Evolutionary conservation across 1,140 invertebrate genomes (phyloP).

Genomic region (Camponotus pennsylvanicus): DNA sequence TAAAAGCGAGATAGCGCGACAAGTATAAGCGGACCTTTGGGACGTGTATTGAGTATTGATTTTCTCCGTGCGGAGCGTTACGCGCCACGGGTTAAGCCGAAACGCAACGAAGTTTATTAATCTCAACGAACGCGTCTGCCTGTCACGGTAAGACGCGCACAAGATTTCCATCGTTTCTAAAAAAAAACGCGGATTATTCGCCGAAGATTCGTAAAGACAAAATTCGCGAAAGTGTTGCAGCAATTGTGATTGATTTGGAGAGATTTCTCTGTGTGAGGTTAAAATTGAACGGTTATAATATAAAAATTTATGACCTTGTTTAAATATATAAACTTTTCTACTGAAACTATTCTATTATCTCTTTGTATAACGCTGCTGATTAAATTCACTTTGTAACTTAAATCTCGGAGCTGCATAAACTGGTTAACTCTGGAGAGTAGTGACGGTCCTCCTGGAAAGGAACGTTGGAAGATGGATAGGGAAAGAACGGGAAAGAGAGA

Average conservation of each 20-base stretch:
- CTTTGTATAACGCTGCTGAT: neutral
- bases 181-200: slow-evolving; percentile 1
- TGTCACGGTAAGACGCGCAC: slow-evolving; percentile 40
- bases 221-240: neutral
- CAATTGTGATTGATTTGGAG: neutral
- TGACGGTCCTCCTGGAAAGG: slow-evolving; percentile 10
- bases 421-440: slow-evolving; percentile 63
- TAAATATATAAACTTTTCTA: neutral
- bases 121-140: slow-evolving; percentile 67
- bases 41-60: slow-evolving; percentile 82
- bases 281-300: neutral
- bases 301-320: neutral
- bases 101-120: slow-evolving; percentile 77
- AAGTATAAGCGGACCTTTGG: slow-evolving; percentile 76
- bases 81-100: slow-evolving; percentile 73
- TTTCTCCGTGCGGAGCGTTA: slow-evolving; percentile 71
- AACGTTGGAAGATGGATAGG: slow-evolving; percentile 53
- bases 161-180: slow-evolving; percentile 28
- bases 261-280: neutral
- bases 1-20: slow-evolving; percentile 78
- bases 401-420: slow-evolving; percentile 67
- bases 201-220: neutral
- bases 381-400: slow-evolving; percentile 57
- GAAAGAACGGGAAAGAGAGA: slow-evolving; percentile 69
- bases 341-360: neutral